Base-by-base conservation (phyloP, 37 sponge, comb jelly and placozoan genomes). In the Mnemiopsis leidyi region DNA sequence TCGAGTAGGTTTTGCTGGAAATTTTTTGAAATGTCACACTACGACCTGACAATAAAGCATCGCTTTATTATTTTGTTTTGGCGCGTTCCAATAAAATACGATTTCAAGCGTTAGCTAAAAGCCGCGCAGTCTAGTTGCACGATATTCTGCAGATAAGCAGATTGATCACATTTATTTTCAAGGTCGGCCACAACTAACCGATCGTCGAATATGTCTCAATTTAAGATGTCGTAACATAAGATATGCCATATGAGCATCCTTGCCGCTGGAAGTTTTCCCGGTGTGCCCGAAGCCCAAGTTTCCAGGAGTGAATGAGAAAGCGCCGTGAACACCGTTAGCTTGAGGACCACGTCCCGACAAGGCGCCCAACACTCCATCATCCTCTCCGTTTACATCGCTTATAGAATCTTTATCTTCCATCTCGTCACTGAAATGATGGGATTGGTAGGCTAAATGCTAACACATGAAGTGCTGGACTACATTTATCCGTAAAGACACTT, bases 251-350 rank as follows among this genome's bases (percentile, higher is more conserved):
- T 85, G 90, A 13, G 90, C 90, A 26, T 85, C 90, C 25, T 85
- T 85, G 24, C 90, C 90, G 23, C 90, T 85, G 1, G 61, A 40
- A 2, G 90, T 85, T 26, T 85, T 85, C 29, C 90, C 90, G 1
- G 90, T 85, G 90, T 85, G 90, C 9, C 90, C 90, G 29, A 85
- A 85, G 3, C 90, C 90, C 90, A 85, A 26, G 61, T 85, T 85
- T 29, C 90, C 90, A 2, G 90, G 90, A 2, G 90, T 33, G 35
- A 85, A 85, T 28, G 90, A 85, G 61, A 85, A 85, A 37, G 90
- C 90, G 7, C 90, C 90, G 30, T 85, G 90, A 28, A 85, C 61
- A 38, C 90, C 90, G 29, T 85, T 85, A n/a, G 90, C 23, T 25
- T 85, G 36, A 25, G 90, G 90, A 3, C 90, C 90, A 1, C 90